Conservation (phyloP, 2,113 vertebrate genomes). For the Amphilophus citrinellus region DNA sequence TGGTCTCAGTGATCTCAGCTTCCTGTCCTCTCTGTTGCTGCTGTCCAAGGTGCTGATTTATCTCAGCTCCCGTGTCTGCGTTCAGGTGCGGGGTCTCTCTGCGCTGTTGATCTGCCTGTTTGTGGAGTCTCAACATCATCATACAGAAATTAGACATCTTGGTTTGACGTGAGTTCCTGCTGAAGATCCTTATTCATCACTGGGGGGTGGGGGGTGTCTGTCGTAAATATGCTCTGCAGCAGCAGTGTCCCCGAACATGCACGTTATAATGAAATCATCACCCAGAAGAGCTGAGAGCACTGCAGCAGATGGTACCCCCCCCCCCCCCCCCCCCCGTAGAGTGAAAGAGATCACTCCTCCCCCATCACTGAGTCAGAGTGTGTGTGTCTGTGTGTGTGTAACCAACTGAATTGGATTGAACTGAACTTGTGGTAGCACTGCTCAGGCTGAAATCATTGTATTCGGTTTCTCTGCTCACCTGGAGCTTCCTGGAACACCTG, state of each 20-base stretch:
- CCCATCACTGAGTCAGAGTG: fast-evolving
- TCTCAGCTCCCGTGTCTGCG: fast-evolving
- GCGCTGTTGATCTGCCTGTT: neutral
- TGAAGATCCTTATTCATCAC: neutral
- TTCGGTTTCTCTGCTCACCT: neutral
- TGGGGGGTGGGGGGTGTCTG: neutral
- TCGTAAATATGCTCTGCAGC: neutral
- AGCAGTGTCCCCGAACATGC: neutral
- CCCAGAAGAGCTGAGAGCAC: neutral
- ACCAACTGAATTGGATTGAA: too few species aligned
- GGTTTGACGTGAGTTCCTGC: fast-evolving
- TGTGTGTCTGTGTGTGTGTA: neutral
- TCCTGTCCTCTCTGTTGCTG: neutral
- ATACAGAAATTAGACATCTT: neutral
- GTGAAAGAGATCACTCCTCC: neutral
- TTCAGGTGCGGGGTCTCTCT: neutral
- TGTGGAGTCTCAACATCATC: neutral
- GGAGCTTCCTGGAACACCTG: neutral
- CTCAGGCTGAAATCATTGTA: neutral
- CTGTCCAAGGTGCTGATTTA: constrained; percentile 17
- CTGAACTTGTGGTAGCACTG: neutral
- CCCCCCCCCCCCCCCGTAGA: neutral
- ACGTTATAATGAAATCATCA: neutral
- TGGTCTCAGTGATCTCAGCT: too few species aligned
- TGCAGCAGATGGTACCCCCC: neutral